phyloP scores from a whole-genome alignment of 2,888 invertebrate genomes.

The Athripsodes cinereus region DNA sequence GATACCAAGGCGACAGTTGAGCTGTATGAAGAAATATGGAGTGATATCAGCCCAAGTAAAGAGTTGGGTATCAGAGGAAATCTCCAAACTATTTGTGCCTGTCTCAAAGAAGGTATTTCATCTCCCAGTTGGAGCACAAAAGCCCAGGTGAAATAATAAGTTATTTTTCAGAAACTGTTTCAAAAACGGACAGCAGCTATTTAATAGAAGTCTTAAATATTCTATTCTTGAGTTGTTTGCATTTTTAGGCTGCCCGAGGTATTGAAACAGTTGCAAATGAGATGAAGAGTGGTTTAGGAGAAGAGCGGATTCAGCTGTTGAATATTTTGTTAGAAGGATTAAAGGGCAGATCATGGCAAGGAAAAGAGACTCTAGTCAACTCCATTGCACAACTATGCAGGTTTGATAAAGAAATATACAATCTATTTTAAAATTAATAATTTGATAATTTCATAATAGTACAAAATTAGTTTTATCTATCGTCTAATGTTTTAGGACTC shows the following conservation, averaged over 20 bases:
- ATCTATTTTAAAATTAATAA: not conserved
- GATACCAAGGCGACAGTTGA: constrained; percentile 57
- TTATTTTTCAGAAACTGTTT: too few relatives aligned
- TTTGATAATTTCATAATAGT: not conserved
- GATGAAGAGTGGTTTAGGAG: constrained; percentile 57
- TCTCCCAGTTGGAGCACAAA: constrained; percentile 87
- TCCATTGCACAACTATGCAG: constrained; percentile 73
- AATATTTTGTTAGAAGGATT: constrained; percentile 63
- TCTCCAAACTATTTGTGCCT: constrained; percentile 62
- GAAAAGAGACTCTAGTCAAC: constrained; percentile 76
- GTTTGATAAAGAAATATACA: constrained; percentile 37
- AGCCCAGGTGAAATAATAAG: constrained; percentile 57
- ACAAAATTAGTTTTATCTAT: not conserved
- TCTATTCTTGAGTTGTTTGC: not conserved
- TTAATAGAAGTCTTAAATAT: not conserved
- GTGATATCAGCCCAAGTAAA: constrained; percentile 80
- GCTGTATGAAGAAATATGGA: constrained; percentile 85
- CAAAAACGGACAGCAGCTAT: too few relatives aligned
- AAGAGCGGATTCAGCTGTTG: constrained; percentile 59
- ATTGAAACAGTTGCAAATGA: constrained; percentile 73
- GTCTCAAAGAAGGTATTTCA: constrained; percentile 64
- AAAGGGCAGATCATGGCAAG: constrained; percentile 81
- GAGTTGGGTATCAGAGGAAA: constrained; percentile 78
- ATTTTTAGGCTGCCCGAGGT: constrained; percentile 65
- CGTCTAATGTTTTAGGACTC: not conserved